Percentiles rank a stretch among this genome's conserved stretches.
These are phyloP conservation scores for Paramisgurnus dabryanus DNA, from an alignment of 2,113 vertebrate species.

Conservation along the genomic window DNA sequence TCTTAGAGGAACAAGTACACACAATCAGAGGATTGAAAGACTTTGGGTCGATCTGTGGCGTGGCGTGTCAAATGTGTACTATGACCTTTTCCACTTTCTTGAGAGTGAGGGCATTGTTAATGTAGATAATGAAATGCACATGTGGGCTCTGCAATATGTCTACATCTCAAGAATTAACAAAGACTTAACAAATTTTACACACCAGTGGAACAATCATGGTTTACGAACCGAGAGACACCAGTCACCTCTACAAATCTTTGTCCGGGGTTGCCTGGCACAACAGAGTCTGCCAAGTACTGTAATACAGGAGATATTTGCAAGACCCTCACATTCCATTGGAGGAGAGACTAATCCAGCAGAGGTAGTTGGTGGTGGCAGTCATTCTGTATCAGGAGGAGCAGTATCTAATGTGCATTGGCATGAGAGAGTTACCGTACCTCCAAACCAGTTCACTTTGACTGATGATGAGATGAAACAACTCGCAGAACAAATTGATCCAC, in stretches of 20 bases:
- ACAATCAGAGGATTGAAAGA: constrained; percentile 3
- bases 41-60: constrained; percentile 27
- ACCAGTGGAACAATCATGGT: constrained; percentile 5
- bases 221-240: not conserved
- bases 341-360: no score
- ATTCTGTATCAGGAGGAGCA: not conserved
- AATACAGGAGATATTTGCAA: constrained; percentile 11
- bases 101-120: constrained; percentile 32
- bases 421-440: not conserved
- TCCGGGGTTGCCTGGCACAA: constrained; percentile 13
- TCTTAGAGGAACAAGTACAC: constrained; percentile 12
- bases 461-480: not conserved
- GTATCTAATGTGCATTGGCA: not conserved
- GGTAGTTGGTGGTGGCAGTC: not conserved
- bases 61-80: constrained; percentile 3
- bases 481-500: not conserved
- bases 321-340: not conserved
- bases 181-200: not conserved
- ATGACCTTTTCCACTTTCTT: constrained; percentile 30
- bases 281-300: constrained; percentile 4
- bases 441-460: not conserved
- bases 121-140: constrained; percentile 31
- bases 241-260: not conserved
- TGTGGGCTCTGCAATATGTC: constrained; percentile 16
- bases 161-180: constrained; percentile 14